Evolutionary conservation across 2,113 vertebrate species (phyloP), one percentile per base, ranked within the genome.

Genomic region (Silurus glanis): DNA sequence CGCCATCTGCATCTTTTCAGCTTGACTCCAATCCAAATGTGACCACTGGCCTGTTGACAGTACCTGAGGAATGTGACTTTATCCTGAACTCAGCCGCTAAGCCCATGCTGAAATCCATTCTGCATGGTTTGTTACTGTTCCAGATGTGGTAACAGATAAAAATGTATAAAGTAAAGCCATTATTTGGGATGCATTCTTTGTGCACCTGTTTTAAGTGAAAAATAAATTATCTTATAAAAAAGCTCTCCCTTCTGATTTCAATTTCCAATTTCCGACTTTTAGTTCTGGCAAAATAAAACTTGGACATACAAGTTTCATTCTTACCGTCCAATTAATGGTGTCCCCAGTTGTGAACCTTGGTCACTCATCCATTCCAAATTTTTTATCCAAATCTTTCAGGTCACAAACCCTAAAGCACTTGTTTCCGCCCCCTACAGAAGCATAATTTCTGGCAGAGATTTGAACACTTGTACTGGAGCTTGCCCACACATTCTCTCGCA

Each of bases 1-100:
- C 64, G 88, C 74, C 88, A 82, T 64, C 61, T 87, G 82, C 67
- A 62, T 82, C 84, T 87, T 87, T 85, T 83, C 74, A 86, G 87
- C 85, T 90, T 88, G 83, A 90, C 37, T 19, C 81, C 66, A 53
- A 83, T 13, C 66, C 76, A 21, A 69, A 81, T 17, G 82, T 79
- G 55, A 61, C 51, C 16, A 53, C 25, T 69, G 85, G 69, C 78
- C 83, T 53, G 25, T 17, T 66, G 82, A 49, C 83, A 45, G 59
- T 51, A 79, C 49, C 78, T 78, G 69, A 78, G 82, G 88, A 82
- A 84, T 82, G 76, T 16, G n/a, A 17, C 19, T 67, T 67, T 75
- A 69, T 72, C 56, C 74, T 76, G 23, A 84, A 5, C 72, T 59
- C 64, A 17, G 53, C n/a, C 72, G 72, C 62, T 19, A 72, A 72